A percentile compares a stretch with the other conserved stretches of the same genome.
Conservation (phyloP, 2,888 invertebrate genomes). For the Drosophila neonasuta region DNA sequence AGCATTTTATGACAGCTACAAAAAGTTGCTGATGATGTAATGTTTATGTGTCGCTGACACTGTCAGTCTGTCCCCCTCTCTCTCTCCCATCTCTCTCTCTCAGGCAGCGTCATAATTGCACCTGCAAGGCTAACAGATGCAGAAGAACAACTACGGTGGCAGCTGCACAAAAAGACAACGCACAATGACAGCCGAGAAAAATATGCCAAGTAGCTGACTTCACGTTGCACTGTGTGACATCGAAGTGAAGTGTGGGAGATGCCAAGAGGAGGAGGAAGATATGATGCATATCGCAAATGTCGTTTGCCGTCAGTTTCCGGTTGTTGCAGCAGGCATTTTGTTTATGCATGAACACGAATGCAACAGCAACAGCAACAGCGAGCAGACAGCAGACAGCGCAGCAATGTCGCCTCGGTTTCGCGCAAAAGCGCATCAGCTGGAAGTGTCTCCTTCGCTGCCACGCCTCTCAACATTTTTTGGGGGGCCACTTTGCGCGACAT, state of each 20-base stretch:
- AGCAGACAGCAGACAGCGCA: slow-evolving; percentile 21
- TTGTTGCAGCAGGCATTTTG: slow-evolving; percentile 77
- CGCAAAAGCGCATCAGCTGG: neutral
- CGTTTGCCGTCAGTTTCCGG: slow-evolving; percentile 78
- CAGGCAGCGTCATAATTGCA: slow-evolving; percentile 69
- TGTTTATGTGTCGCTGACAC: slow-evolving; percentile 76
- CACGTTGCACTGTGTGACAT: slow-evolving; percentile 46
- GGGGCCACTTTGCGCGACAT: slow-evolving; percentile 53
- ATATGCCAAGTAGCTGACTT: slow-evolving; percentile 74
- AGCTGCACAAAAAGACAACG: slow-evolving; percentile 31
- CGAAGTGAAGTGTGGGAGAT: slow-evolving; percentile 3
- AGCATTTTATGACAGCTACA: slow-evolving; percentile 71
- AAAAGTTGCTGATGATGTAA: slow-evolving; percentile 76
- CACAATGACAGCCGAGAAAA: slow-evolving; percentile 72
- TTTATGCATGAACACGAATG: slow-evolving; percentile 76
- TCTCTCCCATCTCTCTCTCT: slow-evolving; percentile 3
- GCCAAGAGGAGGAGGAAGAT: slow-evolving; percentile 41
- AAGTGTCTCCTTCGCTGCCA: slow-evolving; percentile 28
- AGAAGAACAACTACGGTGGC: slow-evolving; percentile 45
- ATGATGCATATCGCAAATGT: slow-evolving; percentile 77
- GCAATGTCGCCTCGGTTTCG: slow-evolving; percentile 35
- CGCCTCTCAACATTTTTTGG: slow-evolving; percentile 40
- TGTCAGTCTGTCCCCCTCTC: slow-evolving; percentile 33
- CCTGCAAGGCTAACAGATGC: slow-evolving; percentile 75
- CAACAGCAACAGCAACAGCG: slow-evolving; percentile 61